A percentile compares a stretch with the other conserved stretches of the same genome.
Conservation (phyloP, 2,113 vertebrate genomes). For the Glaucomys volans region DNA sequence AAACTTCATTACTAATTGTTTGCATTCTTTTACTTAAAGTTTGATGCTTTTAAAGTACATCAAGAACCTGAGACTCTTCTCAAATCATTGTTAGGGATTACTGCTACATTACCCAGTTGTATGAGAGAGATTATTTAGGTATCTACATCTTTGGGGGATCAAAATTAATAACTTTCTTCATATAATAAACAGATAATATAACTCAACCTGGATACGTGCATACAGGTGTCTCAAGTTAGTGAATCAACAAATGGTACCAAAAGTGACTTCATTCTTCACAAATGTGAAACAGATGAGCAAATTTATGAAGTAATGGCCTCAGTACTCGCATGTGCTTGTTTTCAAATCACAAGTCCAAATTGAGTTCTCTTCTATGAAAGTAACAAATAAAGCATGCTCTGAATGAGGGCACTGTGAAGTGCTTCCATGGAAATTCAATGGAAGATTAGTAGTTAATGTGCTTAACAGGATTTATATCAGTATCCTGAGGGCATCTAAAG, state of each 20-base stretch:
- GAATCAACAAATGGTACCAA: not conserved
- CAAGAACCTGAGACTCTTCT: not conserved
- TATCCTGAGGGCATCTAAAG: constrained; percentile 51
- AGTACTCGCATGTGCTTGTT: not conserved
- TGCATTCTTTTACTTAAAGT: not conserved
- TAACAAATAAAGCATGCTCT: not conserved
- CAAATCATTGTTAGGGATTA: not conserved
- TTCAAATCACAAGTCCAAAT: constrained; percentile 37
- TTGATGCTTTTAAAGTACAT: not conserved
- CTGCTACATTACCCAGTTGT: not conserved
- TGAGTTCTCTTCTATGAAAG: not conserved
- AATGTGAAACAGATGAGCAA: not conserved
- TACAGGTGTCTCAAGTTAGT: not conserved
- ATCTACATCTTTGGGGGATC: not conserved
- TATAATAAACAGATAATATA: not conserved
- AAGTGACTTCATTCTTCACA: not conserved
- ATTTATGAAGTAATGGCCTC: not conserved
- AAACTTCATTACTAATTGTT: not conserved
- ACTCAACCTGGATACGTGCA: not conserved
- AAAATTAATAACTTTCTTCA: not conserved
- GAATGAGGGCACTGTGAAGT: not conserved
- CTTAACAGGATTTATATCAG: constrained; percentile 54
- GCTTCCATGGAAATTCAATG: constrained; percentile 10
- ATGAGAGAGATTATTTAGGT: not conserved
- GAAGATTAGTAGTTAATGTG: constrained; percentile 65